Evolutionary conservation across 2,888 invertebrate species (phyloP).

Genomic region (Cephus sareptanus): DNA sequence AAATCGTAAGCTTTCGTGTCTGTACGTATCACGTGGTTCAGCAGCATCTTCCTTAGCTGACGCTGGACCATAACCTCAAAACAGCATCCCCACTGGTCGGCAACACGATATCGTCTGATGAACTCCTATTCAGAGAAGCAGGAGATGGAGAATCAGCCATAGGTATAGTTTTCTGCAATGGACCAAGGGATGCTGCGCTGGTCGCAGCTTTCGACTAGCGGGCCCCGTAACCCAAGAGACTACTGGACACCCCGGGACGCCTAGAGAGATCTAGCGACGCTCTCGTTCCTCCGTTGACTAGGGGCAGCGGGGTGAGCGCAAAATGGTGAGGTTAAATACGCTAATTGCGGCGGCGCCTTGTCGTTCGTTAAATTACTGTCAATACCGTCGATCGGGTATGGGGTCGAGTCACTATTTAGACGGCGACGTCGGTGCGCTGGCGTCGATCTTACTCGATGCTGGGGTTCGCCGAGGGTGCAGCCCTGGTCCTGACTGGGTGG

Average conservation of each 20-base stretch:
- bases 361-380: constrained; percentile 5
- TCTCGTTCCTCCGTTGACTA: not conserved
- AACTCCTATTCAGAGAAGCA: constrained; percentile 45
- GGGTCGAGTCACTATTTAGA: not conserved
- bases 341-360: constrained; percentile 7
- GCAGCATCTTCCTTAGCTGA: not conserved
- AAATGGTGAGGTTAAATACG: constrained; percentile 3
- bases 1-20: not conserved
- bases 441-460: not conserved
- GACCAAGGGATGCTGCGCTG: not conserved
- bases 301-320: not conserved
- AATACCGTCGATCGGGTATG: not conserved
- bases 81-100: not conserved
- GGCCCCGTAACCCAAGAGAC: not conserved
- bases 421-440: not conserved
- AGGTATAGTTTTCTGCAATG: not conserved
- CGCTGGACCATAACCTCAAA: not conserved
- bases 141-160: constrained; percentile 3
- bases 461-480: not conserved
- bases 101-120: constrained; percentile 37
- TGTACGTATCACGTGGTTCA: not conserved
- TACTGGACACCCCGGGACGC: not conserved
- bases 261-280: not conserved
- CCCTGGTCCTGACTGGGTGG: constrained; percentile 46
- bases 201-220: not conserved